A percentile compares a stretch with the other conserved stretches of the same genome.
Evolutionary conservation across 2,797 vertebrate species (phyloP).

Genomic region (Gymnodraco acuticeps): DNA sequence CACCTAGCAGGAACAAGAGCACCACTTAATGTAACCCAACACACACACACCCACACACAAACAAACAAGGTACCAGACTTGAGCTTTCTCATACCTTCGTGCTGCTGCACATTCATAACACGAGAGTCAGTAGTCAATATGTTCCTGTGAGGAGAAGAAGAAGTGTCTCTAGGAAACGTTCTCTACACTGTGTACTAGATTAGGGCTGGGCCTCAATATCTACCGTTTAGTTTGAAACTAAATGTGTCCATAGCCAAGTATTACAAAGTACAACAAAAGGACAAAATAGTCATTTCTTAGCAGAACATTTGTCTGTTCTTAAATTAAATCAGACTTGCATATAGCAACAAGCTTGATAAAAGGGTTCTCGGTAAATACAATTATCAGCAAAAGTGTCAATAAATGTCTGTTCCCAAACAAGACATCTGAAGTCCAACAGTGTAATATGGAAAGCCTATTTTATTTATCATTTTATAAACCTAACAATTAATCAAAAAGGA

Average conservation of each 20-base stretch:
- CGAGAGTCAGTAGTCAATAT: no score
- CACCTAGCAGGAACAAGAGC: constrained; percentile 35
- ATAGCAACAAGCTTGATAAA: not conserved
- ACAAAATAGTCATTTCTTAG: no score
- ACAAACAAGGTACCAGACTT: no score
- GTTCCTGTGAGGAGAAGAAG: not conserved
- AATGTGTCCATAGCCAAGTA: no score
- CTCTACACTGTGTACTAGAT: not conserved
- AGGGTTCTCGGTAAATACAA: not conserved
- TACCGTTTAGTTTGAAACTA: no score
- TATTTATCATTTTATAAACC: not conserved
- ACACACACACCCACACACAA: not conserved
- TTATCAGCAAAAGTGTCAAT: not conserved
- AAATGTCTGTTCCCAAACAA: not conserved
- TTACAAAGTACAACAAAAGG: no score
- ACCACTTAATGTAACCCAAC: not conserved
- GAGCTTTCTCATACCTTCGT: no score
- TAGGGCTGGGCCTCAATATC: not conserved
- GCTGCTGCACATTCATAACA: not conserved
- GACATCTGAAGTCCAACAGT: not conserved
- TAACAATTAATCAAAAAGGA: not conserved
- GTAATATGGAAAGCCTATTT: not conserved
- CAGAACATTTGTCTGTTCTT: no score
- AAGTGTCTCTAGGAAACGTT: not conserved
- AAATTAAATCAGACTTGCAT: not conserved